These are phyloP conservation scores for Anoplopoma fimbria DNA, from an alignment of 2,113 vertebrate species.

Conservation along the genomic window DNA sequence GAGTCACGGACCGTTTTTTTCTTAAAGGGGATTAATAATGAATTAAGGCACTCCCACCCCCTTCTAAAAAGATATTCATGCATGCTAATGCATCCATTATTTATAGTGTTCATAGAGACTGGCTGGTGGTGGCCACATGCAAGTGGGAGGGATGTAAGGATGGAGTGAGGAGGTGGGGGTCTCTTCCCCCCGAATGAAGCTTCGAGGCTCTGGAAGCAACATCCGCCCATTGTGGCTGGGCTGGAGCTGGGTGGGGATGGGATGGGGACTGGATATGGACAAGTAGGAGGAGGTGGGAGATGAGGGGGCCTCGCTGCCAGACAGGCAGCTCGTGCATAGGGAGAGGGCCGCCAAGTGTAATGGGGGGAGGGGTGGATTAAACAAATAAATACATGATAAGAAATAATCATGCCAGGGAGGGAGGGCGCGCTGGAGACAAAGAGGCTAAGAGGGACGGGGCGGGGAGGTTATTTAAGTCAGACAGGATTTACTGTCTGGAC, in stretches of 20 bases:
- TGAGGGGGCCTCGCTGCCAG: slow-evolving; percentile 71
- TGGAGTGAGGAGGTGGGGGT: slow-evolving; percentile 66
- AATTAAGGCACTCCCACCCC: slow-evolving; percentile 81
- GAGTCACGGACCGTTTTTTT: slow-evolving; percentile 74
- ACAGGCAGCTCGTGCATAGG: slow-evolving; percentile 78
- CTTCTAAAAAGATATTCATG: slow-evolving; percentile 84
- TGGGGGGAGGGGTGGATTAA: slow-evolving; percentile 85
- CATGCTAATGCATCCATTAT: slow-evolving; percentile 88
- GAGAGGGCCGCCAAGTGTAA: slow-evolving; percentile 76
- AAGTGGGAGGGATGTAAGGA: slow-evolving; percentile 74
- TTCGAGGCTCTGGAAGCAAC: slow-evolving; percentile 70
- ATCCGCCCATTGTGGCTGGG: slow-evolving; percentile 76
- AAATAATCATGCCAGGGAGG: slow-evolving; percentile 82
- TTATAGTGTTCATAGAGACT: slow-evolving; percentile 81
- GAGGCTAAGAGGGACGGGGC: slow-evolving; percentile 78
- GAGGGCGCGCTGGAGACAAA: slow-evolving; percentile 81
- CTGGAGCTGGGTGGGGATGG: slow-evolving; percentile 70
- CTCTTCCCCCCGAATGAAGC: slow-evolving; percentile 72
- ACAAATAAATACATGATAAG: slow-evolving; percentile 89
- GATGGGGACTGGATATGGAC: slow-evolving; percentile 66
- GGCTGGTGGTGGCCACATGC: slow-evolving; percentile 77
- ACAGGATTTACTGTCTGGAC: slow-evolving; percentile 81
- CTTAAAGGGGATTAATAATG: slow-evolving; percentile 86
- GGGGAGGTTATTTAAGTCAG: slow-evolving; percentile 72
- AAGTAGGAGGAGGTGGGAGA: slow-evolving; percentile 62